Base-by-base conservation (phyloP, 2,888 invertebrate species). In the Lycophotia porphyrea region DNA sequence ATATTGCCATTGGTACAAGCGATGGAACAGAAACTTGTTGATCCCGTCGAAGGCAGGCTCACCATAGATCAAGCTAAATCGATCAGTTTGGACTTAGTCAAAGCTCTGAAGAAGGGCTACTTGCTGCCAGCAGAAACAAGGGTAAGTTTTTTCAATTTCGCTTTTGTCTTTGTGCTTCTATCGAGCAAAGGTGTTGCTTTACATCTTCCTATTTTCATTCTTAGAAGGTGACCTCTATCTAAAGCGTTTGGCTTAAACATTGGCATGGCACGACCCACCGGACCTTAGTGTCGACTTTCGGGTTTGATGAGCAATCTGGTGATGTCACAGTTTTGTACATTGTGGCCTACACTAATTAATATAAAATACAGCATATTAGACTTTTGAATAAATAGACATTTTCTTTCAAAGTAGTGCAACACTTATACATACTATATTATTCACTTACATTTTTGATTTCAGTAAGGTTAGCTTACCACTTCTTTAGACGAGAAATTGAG, bases 61-160 rank as follows among this genome's bases (percentile, higher is more conserved):
- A 95, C 97, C 80, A 93, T 96, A 83, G 95, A 97, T 92, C 94
- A 96, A 82, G 92, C 93, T 83, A 97, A 97, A 92, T 97, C 97
- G 89, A 93, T 96, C 82, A 96, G 96, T 93, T 96, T 97, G 86
- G 98, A 98, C 97, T 97, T 99, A 93, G 97, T 98, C 91, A 98
- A 98, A 97, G 99, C 99, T 93, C 97, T 98, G 93, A 98, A 98
- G 94, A 98, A 98, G 97, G 98, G 99, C 92, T 98, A 98, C 96
- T 97, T 99, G 92, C 97, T 99, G 97, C 98, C 98, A 95, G 98
- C 99, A 93, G 98, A 98, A 97, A 98, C 98, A 93, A 97, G 99
- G 98, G 99, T 99, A 97, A 99, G 98, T 98, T 87, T 90, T 90
- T 89, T 87, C 85, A 70, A 84, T 85, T 85, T 88, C 71, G 84